Evolutionary conservation across 1,140 invertebrate species (phyloP), one percentile per base, ranked within the genome.

Genomic region (Archivesica marissinica): DNA sequence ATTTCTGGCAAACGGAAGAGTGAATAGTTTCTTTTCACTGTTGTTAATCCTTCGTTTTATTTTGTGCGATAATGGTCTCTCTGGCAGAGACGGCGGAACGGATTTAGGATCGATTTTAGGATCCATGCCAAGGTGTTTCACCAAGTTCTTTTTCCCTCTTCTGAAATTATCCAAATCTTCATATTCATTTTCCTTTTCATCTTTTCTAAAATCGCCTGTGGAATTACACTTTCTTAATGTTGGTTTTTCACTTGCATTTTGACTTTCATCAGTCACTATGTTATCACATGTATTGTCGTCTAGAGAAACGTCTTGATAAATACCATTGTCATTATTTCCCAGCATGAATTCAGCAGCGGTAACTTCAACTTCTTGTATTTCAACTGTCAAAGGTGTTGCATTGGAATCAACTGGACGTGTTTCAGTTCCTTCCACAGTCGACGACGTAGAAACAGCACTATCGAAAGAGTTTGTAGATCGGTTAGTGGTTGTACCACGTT

Each of bases 371-470:
- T 78, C 74, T 52, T 82, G 30, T 23, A 87, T 66, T 33, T 66
- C 50, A n/a, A 83, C 23, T 20, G 66, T 78, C 38, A 78, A 47
- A 52, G 0, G 47, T 23, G 33, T 76, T 9, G 38, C 39, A 47
- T 30, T 47, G 17, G 28, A 47, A 59, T 33, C 15, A n/a, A 30
- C 47, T 30, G 28, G 33, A 59, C 44, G 15, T 33, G 23, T 59
- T 23, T 52, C 9, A 23, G 30, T 68, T 15, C 68, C 50, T n/a
- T 85, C 85, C 0, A 41, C 54, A 0, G 74, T 70, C 20, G 88
- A 88, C n/a, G 82, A 79, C 0, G 74, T 87, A n/a, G 88, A 89
- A 47, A 89, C 79, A 6, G 85, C 85, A 72, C 88, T 89, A 68
- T 88, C 88, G 54, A 89, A 89, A 2, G 88, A 89, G 56, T 89